These are phyloP conservation scores for Tromatobia lineatoria DNA, from an alignment of 2,888 invertebrate genomes.

Conservation along the genomic window DNA sequence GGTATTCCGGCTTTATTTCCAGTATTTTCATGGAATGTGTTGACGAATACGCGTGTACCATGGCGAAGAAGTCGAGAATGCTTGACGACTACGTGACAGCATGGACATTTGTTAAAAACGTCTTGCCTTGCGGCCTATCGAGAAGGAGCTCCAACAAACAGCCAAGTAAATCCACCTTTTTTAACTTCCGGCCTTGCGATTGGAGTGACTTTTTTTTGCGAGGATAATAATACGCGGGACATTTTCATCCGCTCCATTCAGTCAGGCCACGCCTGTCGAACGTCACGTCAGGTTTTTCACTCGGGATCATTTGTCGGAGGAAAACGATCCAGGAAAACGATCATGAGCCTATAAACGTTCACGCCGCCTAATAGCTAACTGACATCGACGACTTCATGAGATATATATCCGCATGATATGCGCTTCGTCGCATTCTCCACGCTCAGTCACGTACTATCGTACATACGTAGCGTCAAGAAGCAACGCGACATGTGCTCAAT, in stretches of 20 bases:
- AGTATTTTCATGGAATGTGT: neutral
- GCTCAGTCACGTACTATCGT: slow-evolving; percentile 11
- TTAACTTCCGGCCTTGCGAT: slow-evolving; percentile 63
- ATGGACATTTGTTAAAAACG: slow-evolving; percentile 55
- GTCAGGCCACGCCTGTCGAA: slow-evolving; percentile 54
- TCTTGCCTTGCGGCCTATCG: slow-evolving; percentile 3
- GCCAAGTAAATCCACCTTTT: slow-evolving; percentile 49
- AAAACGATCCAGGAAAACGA: slow-evolving; percentile 35
- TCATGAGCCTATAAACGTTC: neutral
- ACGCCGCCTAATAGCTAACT: slow-evolving; percentile 34
- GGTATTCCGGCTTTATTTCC: neutral
- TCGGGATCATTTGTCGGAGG: slow-evolving; percentile 29
- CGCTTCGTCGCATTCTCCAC: slow-evolving; percentile 34
- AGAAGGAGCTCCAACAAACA: neutral
- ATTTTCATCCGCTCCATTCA: slow-evolving; percentile 35
- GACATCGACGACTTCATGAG: slow-evolving; percentile 22
- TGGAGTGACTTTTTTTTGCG: slow-evolving; percentile 38
- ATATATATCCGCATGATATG: slow-evolving; percentile 23
- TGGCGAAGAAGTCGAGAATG: slow-evolving; percentile 37
- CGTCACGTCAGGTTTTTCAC: slow-evolving; percentile 40
- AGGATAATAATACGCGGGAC: slow-evolving; percentile 23
- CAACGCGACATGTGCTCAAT: slow-evolving; percentile 49
- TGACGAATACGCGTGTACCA: neutral
- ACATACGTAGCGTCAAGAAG: neutral
- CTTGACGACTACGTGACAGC: slow-evolving; percentile 52